Evolutionary conservation across 2,888 invertebrate genomes (phyloP).

Genomic region (Periphyllus acericola): DNA sequence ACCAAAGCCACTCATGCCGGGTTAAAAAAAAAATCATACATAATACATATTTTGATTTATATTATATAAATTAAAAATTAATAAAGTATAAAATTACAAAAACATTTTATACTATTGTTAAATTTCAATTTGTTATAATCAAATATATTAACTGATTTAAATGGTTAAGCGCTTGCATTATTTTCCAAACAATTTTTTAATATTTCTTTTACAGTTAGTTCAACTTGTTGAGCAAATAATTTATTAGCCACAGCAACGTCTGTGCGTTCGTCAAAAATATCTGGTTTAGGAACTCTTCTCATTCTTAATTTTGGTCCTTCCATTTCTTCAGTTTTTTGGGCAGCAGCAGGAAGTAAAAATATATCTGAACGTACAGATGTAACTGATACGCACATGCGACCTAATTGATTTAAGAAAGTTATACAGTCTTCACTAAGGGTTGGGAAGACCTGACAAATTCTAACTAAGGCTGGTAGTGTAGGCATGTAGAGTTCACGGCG

Average conservation of each 20-base stretch:
- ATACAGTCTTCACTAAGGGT: constrained; percentile 90
- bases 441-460: constrained; percentile 92
- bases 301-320: constrained; percentile 54
- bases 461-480: constrained; percentile 84
- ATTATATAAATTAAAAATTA: background rate
- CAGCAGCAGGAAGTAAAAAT: constrained; percentile 56
- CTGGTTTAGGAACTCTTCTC: constrained; percentile 57
- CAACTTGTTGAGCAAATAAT: constrained; percentile 58
- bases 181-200: constrained; percentile 56
- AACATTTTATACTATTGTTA: constrained; percentile 62
- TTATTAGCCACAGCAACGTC: constrained; percentile 56
- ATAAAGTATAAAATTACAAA: background rate
- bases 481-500: constrained; percentile 85
- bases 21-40: no score
- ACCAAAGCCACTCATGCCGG: no score
- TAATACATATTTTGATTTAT: no score
- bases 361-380: constrained; percentile 54
- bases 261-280: constrained; percentile 58
- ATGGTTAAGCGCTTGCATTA: constrained; percentile 44
- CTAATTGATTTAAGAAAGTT: constrained; percentile 84
- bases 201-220: constrained; percentile 58
- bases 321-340: constrained; percentile 45
- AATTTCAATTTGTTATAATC: no score
- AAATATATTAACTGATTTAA: constrained; percentile 62
- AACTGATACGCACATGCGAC: constrained; percentile 82